Conservation (phyloP, 2,888 invertebrate genomes). For the Tipula lateralis region DNA sequence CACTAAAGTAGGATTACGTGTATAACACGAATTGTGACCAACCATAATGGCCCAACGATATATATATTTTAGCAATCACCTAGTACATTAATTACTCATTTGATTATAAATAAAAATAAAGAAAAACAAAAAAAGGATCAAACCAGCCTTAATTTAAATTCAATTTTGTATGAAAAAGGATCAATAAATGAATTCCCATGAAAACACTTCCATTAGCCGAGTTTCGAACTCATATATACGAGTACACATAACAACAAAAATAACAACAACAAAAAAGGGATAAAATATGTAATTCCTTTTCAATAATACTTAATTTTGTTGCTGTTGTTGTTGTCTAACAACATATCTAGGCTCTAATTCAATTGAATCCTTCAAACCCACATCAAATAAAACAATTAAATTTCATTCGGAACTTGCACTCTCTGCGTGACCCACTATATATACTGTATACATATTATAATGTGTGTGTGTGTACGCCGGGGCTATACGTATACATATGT, state of each 20-base stretch:
- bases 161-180: not conserved
- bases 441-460: not conserved
- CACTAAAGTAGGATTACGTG: too few species aligned
- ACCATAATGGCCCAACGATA: too few species aligned
- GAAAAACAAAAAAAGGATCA: not conserved
- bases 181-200: not conserved
- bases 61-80: too few species aligned
- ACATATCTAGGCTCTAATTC: not conserved
- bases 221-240: not conserved
- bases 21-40: too few species aligned
- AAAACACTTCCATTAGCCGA: not conserved
- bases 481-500: too few species aligned
- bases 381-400: slow-evolving; percentile 11
- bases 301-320: not conserved
- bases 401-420: not conserved
- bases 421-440: not conserved
- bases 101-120: not conserved
- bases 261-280: not conserved
- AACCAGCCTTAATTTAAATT: not conserved
- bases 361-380: not conserved
- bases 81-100: not conserved
- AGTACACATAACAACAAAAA: not conserved
- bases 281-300: not conserved
- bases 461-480: too few species aligned
- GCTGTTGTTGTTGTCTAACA: not conserved